Conservation (phyloP, 2,113 vertebrate genomes). For the Setophaga coronata region DNA sequence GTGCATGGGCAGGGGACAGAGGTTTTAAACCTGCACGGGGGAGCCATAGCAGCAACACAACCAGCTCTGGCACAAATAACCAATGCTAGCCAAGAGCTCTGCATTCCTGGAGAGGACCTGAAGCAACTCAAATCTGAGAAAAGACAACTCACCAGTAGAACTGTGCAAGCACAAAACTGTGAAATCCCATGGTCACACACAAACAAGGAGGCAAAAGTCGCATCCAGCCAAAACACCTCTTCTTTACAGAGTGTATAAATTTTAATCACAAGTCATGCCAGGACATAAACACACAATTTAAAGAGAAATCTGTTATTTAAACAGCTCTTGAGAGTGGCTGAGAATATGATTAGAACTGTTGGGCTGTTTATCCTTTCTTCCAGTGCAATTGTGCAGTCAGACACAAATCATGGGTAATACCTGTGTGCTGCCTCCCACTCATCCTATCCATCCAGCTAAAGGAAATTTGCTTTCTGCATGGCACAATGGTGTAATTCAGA, state of each 20-base stretch:
- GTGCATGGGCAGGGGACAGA: accelerated
- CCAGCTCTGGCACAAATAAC: neutral
- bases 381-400: neutral
- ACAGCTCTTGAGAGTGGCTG: neutral
- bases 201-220: neutral
- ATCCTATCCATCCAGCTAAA: neutral
- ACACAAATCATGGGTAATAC: accelerated
- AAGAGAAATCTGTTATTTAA: neutral
- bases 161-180: neutral
- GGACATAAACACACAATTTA: neutral
- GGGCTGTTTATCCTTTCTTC: neutral
- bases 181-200: neutral
- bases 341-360: neutral
- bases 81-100: neutral
- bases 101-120: neutral
- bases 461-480: neutral
- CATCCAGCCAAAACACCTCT: neutral
- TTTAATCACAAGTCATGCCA: neutral
- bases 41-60: neutral
- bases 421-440: neutral
- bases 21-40: neutral
- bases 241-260: neutral
- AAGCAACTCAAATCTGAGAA: neutral
- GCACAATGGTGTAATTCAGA: neutral
- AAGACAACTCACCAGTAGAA: neutral